A percentile compares a stretch with the other conserved stretches of the same genome.
phyloP scores from a whole-genome alignment of 1,140 invertebrate species.

The Polypedilum vanderplanki region DNA sequence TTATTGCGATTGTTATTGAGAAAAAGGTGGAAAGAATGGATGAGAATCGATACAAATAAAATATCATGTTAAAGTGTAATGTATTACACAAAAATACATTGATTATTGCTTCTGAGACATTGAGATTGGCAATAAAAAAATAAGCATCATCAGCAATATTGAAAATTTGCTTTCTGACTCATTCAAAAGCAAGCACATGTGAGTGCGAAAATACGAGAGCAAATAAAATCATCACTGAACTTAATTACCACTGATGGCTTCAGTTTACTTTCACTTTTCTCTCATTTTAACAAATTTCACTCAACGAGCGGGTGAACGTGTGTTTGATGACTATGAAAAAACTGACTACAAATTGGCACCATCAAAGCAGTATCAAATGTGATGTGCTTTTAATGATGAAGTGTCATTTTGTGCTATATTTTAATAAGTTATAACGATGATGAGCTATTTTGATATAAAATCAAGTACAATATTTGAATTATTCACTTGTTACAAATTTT shows the following conservation, averaged over 20 bases:
- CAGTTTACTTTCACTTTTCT: neutral
- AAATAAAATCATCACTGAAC: neutral
- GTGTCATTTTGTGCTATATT: neutral
- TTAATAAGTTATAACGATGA: neutral
- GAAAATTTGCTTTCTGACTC: neutral
- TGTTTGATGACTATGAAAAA: neutral
- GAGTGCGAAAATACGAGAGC: neutral
- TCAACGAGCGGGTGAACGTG: neutral
- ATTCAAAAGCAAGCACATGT: neutral
- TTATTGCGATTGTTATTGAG: too few species aligned
- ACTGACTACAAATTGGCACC: neutral
- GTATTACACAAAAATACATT: slow-evolving; percentile 22
- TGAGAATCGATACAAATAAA: neutral
- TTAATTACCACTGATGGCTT: neutral
- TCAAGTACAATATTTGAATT: neutral
- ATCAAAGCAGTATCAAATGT: neutral
- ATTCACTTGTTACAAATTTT: neutral
- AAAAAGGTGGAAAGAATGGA: too few species aligned
- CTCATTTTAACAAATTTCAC: neutral
- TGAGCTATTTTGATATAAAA: neutral
- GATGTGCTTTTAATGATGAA: slow-evolving; percentile 8
- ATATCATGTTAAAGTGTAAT: slow-evolving; percentile 22
- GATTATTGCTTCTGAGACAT: slow-evolving; percentile 23
- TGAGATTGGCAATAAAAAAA: slow-evolving; percentile 15
- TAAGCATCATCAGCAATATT: neutral